phyloP scores from a whole-genome alignment of 2,797 vertebrate genomes.

The Limosa lapponica region DNA sequence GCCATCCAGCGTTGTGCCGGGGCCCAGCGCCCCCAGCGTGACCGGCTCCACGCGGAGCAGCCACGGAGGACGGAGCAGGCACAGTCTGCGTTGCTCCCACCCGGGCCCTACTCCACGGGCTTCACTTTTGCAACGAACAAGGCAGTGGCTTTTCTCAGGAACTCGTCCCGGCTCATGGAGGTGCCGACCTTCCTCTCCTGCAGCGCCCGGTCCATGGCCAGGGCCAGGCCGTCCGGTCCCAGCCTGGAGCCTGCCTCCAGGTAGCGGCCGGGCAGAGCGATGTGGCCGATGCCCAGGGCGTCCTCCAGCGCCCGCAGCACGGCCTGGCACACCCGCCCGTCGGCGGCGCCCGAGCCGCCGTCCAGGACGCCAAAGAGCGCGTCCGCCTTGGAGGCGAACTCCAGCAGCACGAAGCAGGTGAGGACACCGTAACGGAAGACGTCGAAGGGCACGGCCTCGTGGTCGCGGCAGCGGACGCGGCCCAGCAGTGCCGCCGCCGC shows the following conservation, averaged over 20 bases:
- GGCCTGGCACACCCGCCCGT: constrained; percentile 81
- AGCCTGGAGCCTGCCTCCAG: constrained; percentile 92
- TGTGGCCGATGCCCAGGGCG: constrained; percentile 80
- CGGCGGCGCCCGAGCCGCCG: constrained; percentile 72
- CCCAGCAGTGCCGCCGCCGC: constrained; percentile 83
- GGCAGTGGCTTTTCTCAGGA: constrained; percentile 87
- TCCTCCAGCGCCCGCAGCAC: constrained; percentile 89
- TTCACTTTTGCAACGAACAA: constrained; percentile 91
- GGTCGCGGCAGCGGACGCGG: constrained; percentile 89
- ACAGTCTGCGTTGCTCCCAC: rapidly evolving
- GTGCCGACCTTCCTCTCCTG: constrained; percentile 68
- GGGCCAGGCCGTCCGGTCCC: constrained; percentile 85
- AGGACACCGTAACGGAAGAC: constrained; percentile 91
- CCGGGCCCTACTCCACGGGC: constrained; percentile 76
- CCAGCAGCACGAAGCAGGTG: constrained; percentile 89
- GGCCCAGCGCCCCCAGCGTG: rapidly evolving
- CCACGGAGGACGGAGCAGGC: rapidly evolving
- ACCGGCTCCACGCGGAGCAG: rapidly evolving
- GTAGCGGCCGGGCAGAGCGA: constrained; percentile 75
- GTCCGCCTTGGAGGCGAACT: constrained; percentile 87
- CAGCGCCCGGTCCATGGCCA: constrained; percentile 84
- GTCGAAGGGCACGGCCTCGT: constrained; percentile 90
- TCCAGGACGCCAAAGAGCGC: constrained; percentile 86
- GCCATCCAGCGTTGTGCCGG: rapidly evolving
- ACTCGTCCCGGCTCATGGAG: constrained; percentile 89